Conservation (phyloP, 2,113 vertebrate species). For the Limnothrissa miodon region DNA sequence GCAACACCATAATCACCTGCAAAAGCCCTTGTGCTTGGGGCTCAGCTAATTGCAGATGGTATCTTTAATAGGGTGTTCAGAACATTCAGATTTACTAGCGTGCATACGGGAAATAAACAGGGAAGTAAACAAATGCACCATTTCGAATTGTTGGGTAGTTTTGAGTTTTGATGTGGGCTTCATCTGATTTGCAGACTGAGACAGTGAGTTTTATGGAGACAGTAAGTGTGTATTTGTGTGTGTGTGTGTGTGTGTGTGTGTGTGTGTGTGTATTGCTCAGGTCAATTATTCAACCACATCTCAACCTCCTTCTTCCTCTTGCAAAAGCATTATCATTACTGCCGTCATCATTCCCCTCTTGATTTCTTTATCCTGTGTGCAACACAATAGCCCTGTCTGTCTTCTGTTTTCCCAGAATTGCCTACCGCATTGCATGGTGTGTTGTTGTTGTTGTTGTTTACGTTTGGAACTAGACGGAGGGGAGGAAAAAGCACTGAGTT, state of each 20-base stretch:
- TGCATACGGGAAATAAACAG: background rate
- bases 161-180: background rate
- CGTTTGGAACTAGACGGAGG: background rate
- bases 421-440: background rate
- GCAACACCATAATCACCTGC: background rate
- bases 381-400: slow-evolving; percentile 12
- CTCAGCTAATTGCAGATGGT: background rate
- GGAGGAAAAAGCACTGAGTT: background rate
- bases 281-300: background rate
- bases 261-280: background rate
- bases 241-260: slow-evolving; percentile 8
- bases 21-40: background rate
- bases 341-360: background rate
- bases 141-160: background rate
- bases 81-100: background rate
- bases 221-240: slow-evolving; percentile 6
- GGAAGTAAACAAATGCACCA: background rate
- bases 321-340: background rate
- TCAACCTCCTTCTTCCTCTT: background rate
- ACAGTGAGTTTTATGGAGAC: background rate
- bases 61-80: background rate
- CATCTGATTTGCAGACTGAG: background rate
- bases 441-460: slow-evolving; percentile 11
- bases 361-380: background rate
- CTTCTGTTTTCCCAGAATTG: background rate